Evolutionary conservation across 1,140 invertebrate genomes (phyloP), one percentile per base, ranked within the genome.

Genomic region (Drosophila tani): DNA sequence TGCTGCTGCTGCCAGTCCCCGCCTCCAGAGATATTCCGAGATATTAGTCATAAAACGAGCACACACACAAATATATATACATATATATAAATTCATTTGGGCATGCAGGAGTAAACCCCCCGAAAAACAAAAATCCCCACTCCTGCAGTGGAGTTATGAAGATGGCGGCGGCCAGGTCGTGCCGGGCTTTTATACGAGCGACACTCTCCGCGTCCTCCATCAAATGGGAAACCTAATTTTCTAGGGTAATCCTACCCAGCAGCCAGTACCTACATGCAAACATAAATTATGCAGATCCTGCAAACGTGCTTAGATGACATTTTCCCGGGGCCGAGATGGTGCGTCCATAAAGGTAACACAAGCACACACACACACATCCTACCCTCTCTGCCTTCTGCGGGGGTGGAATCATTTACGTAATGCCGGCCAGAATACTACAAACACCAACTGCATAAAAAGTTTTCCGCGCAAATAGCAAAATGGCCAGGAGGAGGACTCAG

Each of bases 271-370:
- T 68, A 75, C 84, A 78, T 79, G 86, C 70, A 85, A 83, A 82
- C 83, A 90, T 91, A 91, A 91, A 91, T 91, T 91, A 91, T 91
- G 90, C 82, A 91, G 90, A 91, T 91, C 84, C 90, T 86, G 90
- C 75, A 91, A 81, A 91, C 90, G 90, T 91, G 90, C 90, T 91
- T 86, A 91, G 85, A 90, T 91, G 85, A 90, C 82, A 86, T 85
- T 88, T 91, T 79, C 50, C 81, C 68, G 19, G 27, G 29, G 32
- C 67, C 68, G 65, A 76, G 77, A 69, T 81, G 81, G 67, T 68
- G 79, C 66, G 58, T 66, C 69, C 85, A 82, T 85, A 90, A 91
- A 87, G 87, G 82, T 87, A 67, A 50, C 56, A 84, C 66, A 77
- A 56, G 41, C 49, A 55, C 66, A 59, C 49, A 45, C 21, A 51